Conservation (phyloP, 2,113 vertebrate species). For the Stomatorhinus ivindoensis region DNA sequence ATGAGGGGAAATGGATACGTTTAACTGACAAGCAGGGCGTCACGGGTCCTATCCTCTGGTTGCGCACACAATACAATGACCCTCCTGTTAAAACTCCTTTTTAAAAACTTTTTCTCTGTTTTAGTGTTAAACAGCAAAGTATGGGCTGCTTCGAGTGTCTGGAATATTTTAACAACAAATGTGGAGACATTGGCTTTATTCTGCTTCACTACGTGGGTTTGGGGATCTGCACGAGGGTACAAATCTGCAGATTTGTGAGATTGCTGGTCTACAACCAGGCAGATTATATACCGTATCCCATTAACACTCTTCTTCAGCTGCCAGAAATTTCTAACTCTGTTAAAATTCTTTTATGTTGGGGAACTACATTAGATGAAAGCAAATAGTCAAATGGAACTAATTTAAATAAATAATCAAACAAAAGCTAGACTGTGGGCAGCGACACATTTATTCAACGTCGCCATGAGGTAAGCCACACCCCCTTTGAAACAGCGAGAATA, state of each 20-base stretch:
- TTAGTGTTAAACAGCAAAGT: not conserved
- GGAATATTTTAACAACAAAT: not conserved
- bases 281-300: not conserved
- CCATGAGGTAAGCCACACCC: not conserved
- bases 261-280: not conserved
- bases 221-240: not conserved
- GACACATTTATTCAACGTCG: not conserved
- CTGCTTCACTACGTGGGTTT: not conserved
- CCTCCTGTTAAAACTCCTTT: not conserved
- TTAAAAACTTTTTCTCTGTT: not conserved
- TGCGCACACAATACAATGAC: not conserved
- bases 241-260: not conserved
- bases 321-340: not conserved
- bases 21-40: slow-evolving; percentile 12
- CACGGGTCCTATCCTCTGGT: not conserved
- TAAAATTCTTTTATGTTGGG: not conserved
- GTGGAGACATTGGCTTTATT: not conserved
- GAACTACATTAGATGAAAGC: not conserved
- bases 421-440: not conserved
- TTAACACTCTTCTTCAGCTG: not conserved
- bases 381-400: not conserved
- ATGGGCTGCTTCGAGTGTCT: not conserved
- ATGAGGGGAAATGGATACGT: slow-evolving; percentile 7
- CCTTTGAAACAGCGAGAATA: not conserved
- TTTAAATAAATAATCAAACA: slow-evolving; percentile 11